These are phyloP conservation scores for Peromyscus nudipes DNA, from an alignment of 2,797 vertebrate species.

Conservation along the genomic window DNA sequence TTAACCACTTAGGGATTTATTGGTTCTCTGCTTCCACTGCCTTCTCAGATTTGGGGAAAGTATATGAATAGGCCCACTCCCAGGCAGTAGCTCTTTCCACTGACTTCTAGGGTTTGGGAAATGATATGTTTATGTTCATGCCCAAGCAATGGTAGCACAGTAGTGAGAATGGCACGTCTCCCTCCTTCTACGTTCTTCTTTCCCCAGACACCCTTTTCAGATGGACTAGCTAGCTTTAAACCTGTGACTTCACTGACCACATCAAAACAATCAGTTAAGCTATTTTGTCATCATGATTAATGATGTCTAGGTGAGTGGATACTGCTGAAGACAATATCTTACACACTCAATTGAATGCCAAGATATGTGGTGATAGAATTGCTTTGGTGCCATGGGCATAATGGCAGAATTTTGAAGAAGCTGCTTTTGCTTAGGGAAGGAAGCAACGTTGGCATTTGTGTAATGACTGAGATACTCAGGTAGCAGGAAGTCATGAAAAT, in stretches of 20 bases:
- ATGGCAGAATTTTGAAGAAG: neutral
- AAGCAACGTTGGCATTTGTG: neutral
- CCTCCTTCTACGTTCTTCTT: neutral
- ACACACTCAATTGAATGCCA: neutral
- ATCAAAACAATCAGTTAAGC: neutral
- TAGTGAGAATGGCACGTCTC: no score
- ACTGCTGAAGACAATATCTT: neutral
- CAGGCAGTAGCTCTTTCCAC: neutral
- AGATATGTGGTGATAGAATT: neutral
- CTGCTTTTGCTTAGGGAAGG: neutral
- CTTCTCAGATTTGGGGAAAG: neutral
- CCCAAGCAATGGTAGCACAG: neutral
- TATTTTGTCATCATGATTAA: neutral
- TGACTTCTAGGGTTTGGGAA: neutral
- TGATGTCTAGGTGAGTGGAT: neutral
- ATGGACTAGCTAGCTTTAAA: neutral
- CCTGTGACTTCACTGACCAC: neutral
- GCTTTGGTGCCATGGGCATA: neutral
- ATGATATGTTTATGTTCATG: neutral
- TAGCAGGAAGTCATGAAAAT: neutral
- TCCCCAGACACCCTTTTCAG: neutral
- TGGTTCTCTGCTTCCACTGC: neutral
- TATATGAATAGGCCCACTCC: no score
- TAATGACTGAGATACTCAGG: neutral
- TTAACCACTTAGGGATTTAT: conserved; percentile 1